phyloP scores from a whole-genome alignment of 2,113 vertebrate species.

The Mastomys natalensis region DNA sequence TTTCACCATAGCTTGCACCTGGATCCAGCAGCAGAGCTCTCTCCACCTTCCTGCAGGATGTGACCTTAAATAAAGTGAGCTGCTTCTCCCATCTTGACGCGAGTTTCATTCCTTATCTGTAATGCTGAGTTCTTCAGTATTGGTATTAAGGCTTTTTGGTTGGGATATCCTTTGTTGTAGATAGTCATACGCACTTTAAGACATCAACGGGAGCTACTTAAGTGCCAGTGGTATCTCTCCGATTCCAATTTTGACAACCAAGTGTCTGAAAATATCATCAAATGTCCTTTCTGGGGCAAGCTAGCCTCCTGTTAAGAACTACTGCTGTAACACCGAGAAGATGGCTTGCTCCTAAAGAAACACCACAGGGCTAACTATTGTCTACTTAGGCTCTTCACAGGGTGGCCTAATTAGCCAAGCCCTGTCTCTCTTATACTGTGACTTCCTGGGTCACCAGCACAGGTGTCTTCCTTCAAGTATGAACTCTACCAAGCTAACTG shows the following conservation, averaged over 20 bases:
- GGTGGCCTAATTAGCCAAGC: background rate
- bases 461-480: background rate
- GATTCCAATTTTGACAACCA: background rate
- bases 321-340: background rate
- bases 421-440: background rate
- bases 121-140: no score
- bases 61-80: no score
- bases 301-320: background rate
- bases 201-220: background rate
- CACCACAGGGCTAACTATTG: background rate
- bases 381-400: background rate
- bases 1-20: no score
- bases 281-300: background rate
- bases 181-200: background rate
- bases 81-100: no score
- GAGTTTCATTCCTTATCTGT: no score
- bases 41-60: no score
- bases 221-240: background rate
- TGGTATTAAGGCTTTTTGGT: no score
- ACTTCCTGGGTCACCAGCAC: background rate
- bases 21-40: no score
- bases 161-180: background rate
- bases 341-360: background rate
- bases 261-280: background rate
- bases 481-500: background rate